Evolutionary conservation across 1,140 invertebrate species (phyloP), one percentile per base, ranked within the genome.

Genomic region (Zaprionus ornatus): DNA sequence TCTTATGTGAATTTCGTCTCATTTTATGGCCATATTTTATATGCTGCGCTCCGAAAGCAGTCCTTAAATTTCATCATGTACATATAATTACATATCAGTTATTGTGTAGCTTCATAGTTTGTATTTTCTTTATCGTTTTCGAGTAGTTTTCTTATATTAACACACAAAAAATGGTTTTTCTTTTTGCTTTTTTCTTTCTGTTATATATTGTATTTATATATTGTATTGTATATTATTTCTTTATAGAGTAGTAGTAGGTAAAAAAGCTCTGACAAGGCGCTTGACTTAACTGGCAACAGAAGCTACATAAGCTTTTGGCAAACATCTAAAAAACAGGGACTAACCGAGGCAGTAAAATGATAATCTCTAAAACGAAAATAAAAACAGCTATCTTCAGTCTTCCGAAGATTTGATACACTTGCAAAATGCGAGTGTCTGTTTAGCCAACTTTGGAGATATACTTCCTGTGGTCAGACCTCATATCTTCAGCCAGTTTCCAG

Each of bases 211-310:
- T 55, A 23, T 37, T 67, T 60, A 42, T 75, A 72, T 78, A 57
- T n/a, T n/a, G n/a, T n/a, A n/a, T n/a, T n/a, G n/a, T n/a, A 45
- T 76, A 75, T 86, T 69, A 63, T 74, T 55, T 57, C 66, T 62
- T 52, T 52, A 25, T 62, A 80, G 80, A 72, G 45, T 73, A 65
- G 54, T 73, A 65, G 56, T 73, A 75, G 80, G 77, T 84, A 84
- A 79, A 88, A 87, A 87, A 87, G 83, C 83, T 87, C 84, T 88
- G 85, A 80, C 77, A 87, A 88, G 83, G 83, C 80, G 80, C 78
- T 80, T 82, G 78, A 52, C 74, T 80, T 82, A 82, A 82, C 74
- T 82, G 74, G 80, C 83, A 87, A 87, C 84, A 88, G 63, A 87
- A 84, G 84, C 84, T 80, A 87, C 70, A 87, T 70, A 85, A 87